Percentiles rank a stretch among this genome's conserved stretches.
Evolutionary conservation across 2,113 vertebrate genomes (phyloP).

Genomic region (Lethenteron camtschaticum): DNA sequence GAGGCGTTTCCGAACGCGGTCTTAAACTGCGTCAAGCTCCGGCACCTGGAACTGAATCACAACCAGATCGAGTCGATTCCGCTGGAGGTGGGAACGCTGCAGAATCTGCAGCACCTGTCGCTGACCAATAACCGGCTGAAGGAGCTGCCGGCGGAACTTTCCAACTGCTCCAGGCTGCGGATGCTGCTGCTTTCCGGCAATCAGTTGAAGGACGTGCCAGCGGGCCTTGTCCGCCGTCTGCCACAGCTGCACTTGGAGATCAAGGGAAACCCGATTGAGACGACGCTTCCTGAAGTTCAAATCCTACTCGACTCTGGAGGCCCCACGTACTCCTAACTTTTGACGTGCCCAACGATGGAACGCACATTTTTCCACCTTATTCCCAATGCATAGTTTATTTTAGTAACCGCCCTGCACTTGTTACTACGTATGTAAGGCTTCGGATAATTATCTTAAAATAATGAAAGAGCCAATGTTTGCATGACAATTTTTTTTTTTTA

Average conservation of each 20-base stretch:
- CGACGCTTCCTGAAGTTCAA: not conserved
- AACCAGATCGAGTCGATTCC: conserved; percentile 60
- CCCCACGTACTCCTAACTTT: too few relatives aligned
- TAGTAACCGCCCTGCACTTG: too few relatives aligned
- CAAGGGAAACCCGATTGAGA: conserved; percentile 41
- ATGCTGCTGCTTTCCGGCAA: conserved; percentile 75
- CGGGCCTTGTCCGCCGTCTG: conserved; percentile 52
- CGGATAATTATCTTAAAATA: too few relatives aligned
- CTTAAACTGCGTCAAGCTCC: conserved; percentile 73
- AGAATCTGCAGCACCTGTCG: conserved; percentile 77
- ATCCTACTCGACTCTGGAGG: too few relatives aligned
- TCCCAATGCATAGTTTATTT: too few relatives aligned
- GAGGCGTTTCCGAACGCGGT: conserved; percentile 58
- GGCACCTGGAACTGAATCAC: conserved; percentile 71
- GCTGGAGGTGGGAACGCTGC: conserved; percentile 54
- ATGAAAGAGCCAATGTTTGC: too few relatives aligned
- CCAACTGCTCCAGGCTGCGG: conserved; percentile 75
- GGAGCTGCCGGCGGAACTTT: conserved; percentile 66
- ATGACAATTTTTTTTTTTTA: too few relatives aligned
- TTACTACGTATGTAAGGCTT: too few relatives aligned
- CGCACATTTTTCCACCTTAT: too few relatives aligned
- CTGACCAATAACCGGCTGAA: conserved; percentile 80
- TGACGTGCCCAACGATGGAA: too few relatives aligned
- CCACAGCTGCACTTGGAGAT: conserved; percentile 72
- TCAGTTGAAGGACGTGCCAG: conserved; percentile 53